Base-by-base conservation (phyloP, 1,140 invertebrate genomes). In the Danaus plexippus region DNA sequence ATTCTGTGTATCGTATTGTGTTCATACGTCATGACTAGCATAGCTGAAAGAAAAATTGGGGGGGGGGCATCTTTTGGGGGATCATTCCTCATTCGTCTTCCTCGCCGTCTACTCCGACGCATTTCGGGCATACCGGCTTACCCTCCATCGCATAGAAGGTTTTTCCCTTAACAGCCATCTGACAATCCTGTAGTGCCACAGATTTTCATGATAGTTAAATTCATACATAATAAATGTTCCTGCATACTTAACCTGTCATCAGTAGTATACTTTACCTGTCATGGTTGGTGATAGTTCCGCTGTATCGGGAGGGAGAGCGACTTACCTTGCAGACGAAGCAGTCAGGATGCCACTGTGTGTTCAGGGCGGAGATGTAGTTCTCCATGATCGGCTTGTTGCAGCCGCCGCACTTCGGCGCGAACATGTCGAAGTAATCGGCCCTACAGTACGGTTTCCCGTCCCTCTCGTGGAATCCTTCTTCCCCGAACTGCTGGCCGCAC, bases 301-400 rank as follows among this genome's bases (percentile, higher is more conserved):
- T 43, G 18, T 12, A 12, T 40, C 11, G 43, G 15, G 41, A 44
- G 12, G 9, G 41, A 54, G 12, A 56, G 44, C 75, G 75, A 91
- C 94, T 91, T 92, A 99, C 98, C 94, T 97, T 94, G 91, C 98
- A 99, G 59, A 99, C 97, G 89, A 99, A 99, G 87, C 98, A 99
- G 80, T 98, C 96, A 9, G 97, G 96, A 90, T 99, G 98, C 98
- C 98, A 99, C 82, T 99, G 97, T 56, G 94, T 92, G 82, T 98
- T 98, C 47, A 99, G 88, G 10, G 98, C 98, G 1, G 97, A 98
- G 75, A 99, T 99, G 83, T 99, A 99, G 87, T 99, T 99, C 83
- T 98, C 97, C 92, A 97, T 98, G 69, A 99, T 99, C 48, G 98
- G 95, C 42, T 95, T 92, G 69, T 93, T 94, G 89, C 98, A 99